Evolutionary conservation across 2,113 vertebrate genomes (phyloP).

Genomic region (Callocephalon fimbriatum): DNA sequence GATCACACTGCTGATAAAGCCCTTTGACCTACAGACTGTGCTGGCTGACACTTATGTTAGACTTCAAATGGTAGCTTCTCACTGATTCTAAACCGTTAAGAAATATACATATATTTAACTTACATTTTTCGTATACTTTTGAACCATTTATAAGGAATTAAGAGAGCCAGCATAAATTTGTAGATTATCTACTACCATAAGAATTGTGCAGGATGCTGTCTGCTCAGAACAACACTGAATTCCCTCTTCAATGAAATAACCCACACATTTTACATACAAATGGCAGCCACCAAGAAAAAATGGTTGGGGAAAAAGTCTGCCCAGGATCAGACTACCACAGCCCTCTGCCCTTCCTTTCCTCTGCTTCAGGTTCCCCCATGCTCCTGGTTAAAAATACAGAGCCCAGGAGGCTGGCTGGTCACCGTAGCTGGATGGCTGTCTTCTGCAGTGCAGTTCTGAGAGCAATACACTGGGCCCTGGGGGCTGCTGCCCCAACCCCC

Average conservation of each 20-base stretch:
- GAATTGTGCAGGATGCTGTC: background rate
- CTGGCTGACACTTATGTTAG: background rate
- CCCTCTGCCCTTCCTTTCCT: background rate
- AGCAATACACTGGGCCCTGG: fast-evolving
- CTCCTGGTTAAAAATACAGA: background rate
- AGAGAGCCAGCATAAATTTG: background rate
- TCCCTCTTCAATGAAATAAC: background rate
- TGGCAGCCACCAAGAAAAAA: background rate
- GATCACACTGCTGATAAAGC: background rate
- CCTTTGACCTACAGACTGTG: background rate
- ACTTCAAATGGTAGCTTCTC: background rate
- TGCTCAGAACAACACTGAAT: background rate
- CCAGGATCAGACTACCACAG: background rate
- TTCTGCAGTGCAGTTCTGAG: background rate
- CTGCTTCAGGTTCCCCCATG: background rate
- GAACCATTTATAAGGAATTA: background rate
- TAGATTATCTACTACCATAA: background rate
- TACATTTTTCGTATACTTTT: background rate
- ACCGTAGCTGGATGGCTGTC: fast-evolving
- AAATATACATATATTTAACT: background rate
- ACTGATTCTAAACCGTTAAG: background rate
- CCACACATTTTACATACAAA: background rate
- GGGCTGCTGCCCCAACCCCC: background rate
- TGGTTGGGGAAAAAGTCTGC: background rate
- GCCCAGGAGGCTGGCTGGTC: fast-evolving